phyloP scores from a whole-genome alignment of 2,113 vertebrate genomes.

The Paralichthys olivaceus region DNA sequence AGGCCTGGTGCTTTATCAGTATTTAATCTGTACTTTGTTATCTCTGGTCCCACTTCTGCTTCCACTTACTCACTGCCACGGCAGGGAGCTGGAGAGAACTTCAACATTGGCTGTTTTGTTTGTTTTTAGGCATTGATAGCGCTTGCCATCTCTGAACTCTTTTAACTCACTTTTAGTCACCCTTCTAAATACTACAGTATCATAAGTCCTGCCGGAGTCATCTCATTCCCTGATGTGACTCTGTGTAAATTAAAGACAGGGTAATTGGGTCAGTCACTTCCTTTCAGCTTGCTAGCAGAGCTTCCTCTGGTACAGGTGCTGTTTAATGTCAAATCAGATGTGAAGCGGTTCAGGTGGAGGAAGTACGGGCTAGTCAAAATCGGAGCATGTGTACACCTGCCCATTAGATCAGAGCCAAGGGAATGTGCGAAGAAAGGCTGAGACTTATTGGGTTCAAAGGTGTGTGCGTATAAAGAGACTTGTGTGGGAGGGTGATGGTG shows the following conservation, averaged over 20 bases:
- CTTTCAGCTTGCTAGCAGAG: not conserved
- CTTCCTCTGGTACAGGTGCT: constrained; percentile 18
- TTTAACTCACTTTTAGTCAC: not conserved
- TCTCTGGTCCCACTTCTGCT: constrained; percentile 42
- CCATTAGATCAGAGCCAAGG: constrained; percentile 63
- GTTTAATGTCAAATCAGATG: constrained; percentile 48
- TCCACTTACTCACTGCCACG: constrained; percentile 33
- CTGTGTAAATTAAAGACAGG: constrained; percentile 18
- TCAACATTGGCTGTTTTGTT: not conserved
- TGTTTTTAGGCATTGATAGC: constrained; percentile 4
- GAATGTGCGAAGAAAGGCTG: constrained; percentile 44
- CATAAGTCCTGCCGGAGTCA: constrained; percentile 7
- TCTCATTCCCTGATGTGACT: constrained; percentile 2
- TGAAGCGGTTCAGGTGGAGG: constrained; percentile 49
- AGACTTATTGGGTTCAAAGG: constrained; percentile 57
- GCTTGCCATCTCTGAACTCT: constrained; percentile 28
- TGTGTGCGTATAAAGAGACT: constrained; percentile 17
- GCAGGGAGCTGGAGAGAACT: not conserved
- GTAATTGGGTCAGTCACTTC: not conserved
- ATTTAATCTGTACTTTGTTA: constrained; percentile 52
- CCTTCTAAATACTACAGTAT: constrained; percentile 4
- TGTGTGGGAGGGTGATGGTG: not conserved
- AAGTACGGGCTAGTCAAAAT: constrained; percentile 41
- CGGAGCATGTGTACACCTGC: constrained; percentile 74
- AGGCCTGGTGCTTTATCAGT: constrained; percentile 47